phyloP scores from a whole-genome alignment of 2,797 vertebrate genomes.

The Anas flavirostris region DNA sequence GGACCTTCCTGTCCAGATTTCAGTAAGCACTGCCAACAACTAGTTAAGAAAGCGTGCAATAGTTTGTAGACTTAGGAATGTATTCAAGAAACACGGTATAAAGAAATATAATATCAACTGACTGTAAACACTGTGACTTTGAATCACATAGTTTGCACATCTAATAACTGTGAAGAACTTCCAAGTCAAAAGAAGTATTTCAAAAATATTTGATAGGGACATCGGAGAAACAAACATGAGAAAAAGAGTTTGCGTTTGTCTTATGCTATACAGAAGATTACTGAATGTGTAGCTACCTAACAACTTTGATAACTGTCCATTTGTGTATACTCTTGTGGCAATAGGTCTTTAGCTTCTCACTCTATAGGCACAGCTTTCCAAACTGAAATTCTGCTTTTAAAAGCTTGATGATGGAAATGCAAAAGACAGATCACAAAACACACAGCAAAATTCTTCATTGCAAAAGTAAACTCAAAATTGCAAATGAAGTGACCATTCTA shows the following conservation, averaged over 20 bases:
- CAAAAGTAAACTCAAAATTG: not conserved
- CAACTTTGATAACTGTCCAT: not conserved
- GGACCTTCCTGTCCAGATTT: not conserved
- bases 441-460: not conserved
- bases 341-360: not conserved
- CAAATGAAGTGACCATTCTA: not conserved
- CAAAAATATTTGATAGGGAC: not conserved
- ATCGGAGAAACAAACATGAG: not conserved
- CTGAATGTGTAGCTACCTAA: not conserved
- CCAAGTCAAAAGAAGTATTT: not conserved
- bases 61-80: not conserved
- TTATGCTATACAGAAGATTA: accelerated
- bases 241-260: not conserved
- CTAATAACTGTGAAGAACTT: not conserved
- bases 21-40: not conserved
- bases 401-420: not conserved
- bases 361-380: not conserved
- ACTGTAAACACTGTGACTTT: not conserved
- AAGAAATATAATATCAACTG: not conserved
- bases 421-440: not conserved
- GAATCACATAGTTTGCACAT: not conserved
- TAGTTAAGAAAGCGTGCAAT: not conserved
- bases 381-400: not conserved
- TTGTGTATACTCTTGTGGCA: not conserved
- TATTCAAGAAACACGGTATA: not conserved